Evolutionary conservation across 2,797 vertebrate species (phyloP).

Genomic region (Notolepis coatsorum): DNA sequence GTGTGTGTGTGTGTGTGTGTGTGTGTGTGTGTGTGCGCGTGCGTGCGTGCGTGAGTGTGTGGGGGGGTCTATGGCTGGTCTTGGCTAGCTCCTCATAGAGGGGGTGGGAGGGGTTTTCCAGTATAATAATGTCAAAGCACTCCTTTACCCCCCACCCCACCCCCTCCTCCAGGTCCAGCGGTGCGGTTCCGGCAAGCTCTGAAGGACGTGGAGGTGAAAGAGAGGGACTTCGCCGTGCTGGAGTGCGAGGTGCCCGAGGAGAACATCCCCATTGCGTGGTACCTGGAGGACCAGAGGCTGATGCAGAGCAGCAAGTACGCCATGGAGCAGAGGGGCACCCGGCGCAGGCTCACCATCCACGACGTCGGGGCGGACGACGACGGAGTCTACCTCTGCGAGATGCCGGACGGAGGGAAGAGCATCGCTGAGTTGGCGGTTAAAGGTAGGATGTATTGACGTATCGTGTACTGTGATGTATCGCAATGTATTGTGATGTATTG

Average conservation of each 20-base stretch:
- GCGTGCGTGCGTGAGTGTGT: too few relatives aligned
- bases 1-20: too few relatives aligned
- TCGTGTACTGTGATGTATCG: too few relatives aligned
- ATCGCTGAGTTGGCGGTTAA: slow-evolving; percentile 93
- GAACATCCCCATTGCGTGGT: slow-evolving; percentile 89
- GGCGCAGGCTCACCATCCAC: slow-evolving; percentile 88
- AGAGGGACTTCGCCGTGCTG: slow-evolving; percentile 87
- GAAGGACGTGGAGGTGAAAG: slow-evolving; percentile 87
- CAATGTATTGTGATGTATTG: too few relatives aligned
- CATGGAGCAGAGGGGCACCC: slow-evolving; percentile 90
- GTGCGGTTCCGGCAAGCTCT: slow-evolving; percentile 87
- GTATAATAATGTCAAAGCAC: too few relatives aligned
- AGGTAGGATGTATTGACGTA: slow-evolving; percentile 82
- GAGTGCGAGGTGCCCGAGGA: slow-evolving; percentile 94
- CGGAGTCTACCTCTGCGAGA: slow-evolving; percentile 95
- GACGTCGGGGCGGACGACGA: slow-evolving; percentile 90
- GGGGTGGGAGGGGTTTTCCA: too few relatives aligned
- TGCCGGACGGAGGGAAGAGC: slow-evolving; percentile 91
- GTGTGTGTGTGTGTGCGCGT: too few relatives aligned
- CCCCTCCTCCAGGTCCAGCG: slow-evolving; percentile 79
- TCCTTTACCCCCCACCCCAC: background rate
- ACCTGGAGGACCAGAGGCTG: slow-evolving; percentile 92
- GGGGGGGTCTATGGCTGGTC: too few relatives aligned
- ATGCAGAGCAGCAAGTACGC: slow-evolving; percentile 90
- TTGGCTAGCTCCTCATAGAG: too few relatives aligned